A percentile compares a stretch with the other conserved stretches of the same genome.
Conservation (phyloP, 1,140 invertebrate species). For the Drosophila carrolli region DNA sequence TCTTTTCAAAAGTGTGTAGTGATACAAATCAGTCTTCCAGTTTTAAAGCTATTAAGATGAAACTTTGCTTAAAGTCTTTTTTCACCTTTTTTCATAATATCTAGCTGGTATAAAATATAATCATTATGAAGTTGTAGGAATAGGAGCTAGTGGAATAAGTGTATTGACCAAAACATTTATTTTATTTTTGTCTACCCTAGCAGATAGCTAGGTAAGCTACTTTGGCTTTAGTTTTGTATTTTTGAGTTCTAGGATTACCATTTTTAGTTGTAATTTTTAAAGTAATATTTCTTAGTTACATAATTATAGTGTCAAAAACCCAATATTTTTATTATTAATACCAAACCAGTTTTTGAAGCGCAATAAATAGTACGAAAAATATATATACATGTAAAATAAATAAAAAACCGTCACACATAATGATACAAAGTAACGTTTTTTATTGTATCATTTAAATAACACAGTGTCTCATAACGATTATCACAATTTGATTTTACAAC, state of each 20-base stretch:
- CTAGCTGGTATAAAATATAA: too few species aligned
- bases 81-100: too few species aligned
- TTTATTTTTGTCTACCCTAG: too few species aligned
- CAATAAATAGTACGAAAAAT: background rate
- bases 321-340: background rate
- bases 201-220: too few species aligned
- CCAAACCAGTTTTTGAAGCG: background rate
- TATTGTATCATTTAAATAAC: slow-evolving; percentile 56
- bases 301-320: background rate
- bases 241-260: background rate
- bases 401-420: slow-evolving; percentile 21
- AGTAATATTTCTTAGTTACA: background rate
- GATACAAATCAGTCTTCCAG: too few species aligned
- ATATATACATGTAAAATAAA: slow-evolving; percentile 11
- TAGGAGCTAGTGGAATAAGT: too few species aligned
- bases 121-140: too few species aligned
- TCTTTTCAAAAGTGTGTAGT: background rate
- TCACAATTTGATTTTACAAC: slow-evolving; percentile 56
- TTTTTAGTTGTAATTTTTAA: background rate
- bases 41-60: too few species aligned
- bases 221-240: background rate
- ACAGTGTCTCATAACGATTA: slow-evolving; percentile 50
- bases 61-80: too few species aligned
- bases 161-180: too few species aligned
- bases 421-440: slow-evolving; percentile 25